Evolutionary conservation across 2,113 vertebrate species (phyloP), one percentile per base, ranked within the genome.

Genomic region (Triplophysa tibetana): DNA sequence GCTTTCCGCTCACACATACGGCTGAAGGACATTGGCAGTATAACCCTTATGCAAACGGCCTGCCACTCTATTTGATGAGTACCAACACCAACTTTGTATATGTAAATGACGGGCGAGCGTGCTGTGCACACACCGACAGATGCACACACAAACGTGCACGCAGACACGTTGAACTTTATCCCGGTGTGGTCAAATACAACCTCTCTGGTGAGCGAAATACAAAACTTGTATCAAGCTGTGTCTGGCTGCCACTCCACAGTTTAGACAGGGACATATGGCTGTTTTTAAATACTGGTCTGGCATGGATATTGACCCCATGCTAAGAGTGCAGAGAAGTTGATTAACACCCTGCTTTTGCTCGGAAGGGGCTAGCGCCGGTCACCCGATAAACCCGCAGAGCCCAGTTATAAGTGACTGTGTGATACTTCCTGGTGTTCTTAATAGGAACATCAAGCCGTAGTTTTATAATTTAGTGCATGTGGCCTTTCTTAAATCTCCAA

Each of bases 61-160:
- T 56, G 58, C 85, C 90, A 88, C 88, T 91, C 89, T 91, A 89
- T 92, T 93, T 93, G 91, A 91, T 88, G 91, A 90, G 89, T 85
- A 90, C 85, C 89, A 90, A 92, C 88, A 89, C 84, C 33, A 14
- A 81, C 86, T 93, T 92, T 93, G 91, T 88, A 88, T 89, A 91
- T 91, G 92, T 86, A 93, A 93, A 93, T 70, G 63, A 85, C 82
- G 85, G 85, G 84, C 83, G 88, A 88, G 19, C 48, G 69, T 58
- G 41, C 56, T 84, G 83, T 72, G 84, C 78, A 61, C 56, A 58
- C 70, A 70, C 23, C 9, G 56, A 61, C 67, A 72, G 26, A 63
- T 29, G 2, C 54, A 62, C 33, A 26, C 72, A 77, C 79, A 58
- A 72, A 67, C 33, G 33, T 38, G 33, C 64, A 67, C 54, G 73